These are phyloP conservation scores for Andrena bucephala DNA, from an alignment of 2,888 invertebrate genomes.

Conservation along the genomic window DNA sequence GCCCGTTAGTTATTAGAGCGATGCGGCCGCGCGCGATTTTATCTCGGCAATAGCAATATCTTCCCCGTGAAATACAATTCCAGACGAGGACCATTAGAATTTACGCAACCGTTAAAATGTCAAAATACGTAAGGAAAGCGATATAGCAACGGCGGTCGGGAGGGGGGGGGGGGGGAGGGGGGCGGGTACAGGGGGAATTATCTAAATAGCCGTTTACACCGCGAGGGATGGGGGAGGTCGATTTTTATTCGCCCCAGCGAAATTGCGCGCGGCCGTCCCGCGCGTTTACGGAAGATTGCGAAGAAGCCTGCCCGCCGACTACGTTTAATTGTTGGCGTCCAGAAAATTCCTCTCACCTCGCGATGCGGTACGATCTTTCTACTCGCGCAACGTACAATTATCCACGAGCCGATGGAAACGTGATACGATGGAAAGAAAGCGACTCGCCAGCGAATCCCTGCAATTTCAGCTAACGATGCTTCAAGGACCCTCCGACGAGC, in stretches of 20 bases:
- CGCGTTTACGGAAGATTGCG: not conserved
- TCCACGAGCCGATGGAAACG: conserved; percentile 15
- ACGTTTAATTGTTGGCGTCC: conserved; percentile 6
- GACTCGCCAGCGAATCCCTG: not conserved
- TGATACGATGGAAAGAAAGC: conserved; percentile 13
- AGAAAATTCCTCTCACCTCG: conserved; percentile 21
- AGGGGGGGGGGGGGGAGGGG: not conserved
- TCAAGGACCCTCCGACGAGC: not conserved
- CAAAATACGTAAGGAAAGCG: conserved; percentile 5
- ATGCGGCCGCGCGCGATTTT: not conserved
- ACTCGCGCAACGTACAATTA: conserved; percentile 22
- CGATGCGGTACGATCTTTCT: conserved; percentile 7
- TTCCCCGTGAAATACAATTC: not conserved
- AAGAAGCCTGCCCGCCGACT: not conserved
- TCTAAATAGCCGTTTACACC: conserved; percentile 10
- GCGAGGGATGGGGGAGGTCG: not conserved
- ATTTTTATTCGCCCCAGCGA: conserved; percentile 10
- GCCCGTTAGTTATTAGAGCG: conserved; percentile 6
- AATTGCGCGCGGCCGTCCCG: not conserved
- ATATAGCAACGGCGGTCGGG: not conserved
- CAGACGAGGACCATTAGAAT: conserved; percentile 2
- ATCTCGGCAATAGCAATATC: conserved; percentile 17
- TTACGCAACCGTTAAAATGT: conserved; percentile 19
- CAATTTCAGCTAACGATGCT: not conserved
- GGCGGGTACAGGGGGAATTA: not conserved